A percentile compares a stretch with the other conserved stretches of the same genome.
phyloP scores from a whole-genome alignment of 2,888 invertebrate genomes.

The Galerucella pusilla region DNA sequence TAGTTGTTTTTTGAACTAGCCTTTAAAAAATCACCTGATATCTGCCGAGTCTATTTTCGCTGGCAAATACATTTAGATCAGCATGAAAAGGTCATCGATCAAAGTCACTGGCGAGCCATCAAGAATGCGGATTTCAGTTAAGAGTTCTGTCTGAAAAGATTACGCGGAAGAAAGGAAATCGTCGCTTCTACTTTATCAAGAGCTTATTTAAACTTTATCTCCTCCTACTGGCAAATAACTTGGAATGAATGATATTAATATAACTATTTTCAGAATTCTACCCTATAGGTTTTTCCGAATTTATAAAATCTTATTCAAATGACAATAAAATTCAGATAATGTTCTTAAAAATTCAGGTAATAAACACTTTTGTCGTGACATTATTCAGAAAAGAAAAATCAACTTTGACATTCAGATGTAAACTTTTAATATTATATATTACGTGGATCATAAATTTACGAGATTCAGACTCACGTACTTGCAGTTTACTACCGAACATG shows the following conservation, averaged over 20 bases:
- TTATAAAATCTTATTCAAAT: too few species aligned
- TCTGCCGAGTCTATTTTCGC: constrained; percentile 23
- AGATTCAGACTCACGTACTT: constrained; percentile 26
- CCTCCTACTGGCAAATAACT: too few species aligned
- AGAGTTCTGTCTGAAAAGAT: constrained; percentile 33
- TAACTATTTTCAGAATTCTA: too few species aligned
- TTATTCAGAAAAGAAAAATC: constrained; percentile 15
- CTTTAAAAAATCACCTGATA: constrained; percentile 30
- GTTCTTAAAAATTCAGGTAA: background rate
- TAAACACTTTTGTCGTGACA: background rate
- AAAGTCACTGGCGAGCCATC: constrained; percentile 21
- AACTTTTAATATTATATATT: constrained; percentile 22
- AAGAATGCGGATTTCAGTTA: constrained; percentile 31
- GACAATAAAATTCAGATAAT: background rate
- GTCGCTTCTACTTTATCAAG: constrained; percentile 25
- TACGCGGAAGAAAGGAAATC: constrained; percentile 24
- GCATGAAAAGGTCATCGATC: constrained; percentile 31
- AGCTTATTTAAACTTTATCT: constrained; percentile 23
- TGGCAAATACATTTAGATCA: constrained; percentile 28
- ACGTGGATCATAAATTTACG: constrained; percentile 32
- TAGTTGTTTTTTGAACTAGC: constrained; percentile 22
- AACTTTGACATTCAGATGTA: constrained; percentile 21
- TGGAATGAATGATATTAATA: too few species aligned
- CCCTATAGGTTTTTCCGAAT: too few species aligned
- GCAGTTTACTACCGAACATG: constrained; percentile 28